Evolutionary conservation across 2,113 vertebrate genomes (phyloP).

Genomic region (Hemichromis elongatus): DNA sequence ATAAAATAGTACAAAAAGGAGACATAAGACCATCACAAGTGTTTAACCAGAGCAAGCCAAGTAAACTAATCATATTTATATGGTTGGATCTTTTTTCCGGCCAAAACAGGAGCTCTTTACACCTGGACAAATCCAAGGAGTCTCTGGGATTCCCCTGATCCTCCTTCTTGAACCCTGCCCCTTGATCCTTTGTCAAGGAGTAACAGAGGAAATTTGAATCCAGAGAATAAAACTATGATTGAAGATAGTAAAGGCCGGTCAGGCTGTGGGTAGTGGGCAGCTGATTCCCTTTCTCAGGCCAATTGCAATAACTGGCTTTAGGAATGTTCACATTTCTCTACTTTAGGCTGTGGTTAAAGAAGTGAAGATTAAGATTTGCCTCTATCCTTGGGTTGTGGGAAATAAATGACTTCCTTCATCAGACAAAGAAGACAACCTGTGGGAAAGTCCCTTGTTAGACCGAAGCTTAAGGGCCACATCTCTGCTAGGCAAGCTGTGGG

Average conservation of each 20-base stretch:
- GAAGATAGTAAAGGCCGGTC: conserved; percentile 32
- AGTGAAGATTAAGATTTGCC: conserved; percentile 33
- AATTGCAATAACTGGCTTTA: conserved; percentile 53
- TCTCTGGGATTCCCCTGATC: conserved; percentile 25
- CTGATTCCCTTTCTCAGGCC: conserved; percentile 61
- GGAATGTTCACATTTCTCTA: conserved; percentile 52
- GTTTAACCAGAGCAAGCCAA: neutral
- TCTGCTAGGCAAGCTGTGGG: conserved; percentile 15
- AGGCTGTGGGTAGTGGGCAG: conserved; percentile 48
- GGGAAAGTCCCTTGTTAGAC: conserved; percentile 59
- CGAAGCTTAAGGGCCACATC: conserved; percentile 20
- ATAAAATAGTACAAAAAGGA: neutral
- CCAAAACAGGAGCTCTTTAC: conserved; percentile 28
- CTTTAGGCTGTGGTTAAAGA: conserved; percentile 32
- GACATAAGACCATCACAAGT: neutral
- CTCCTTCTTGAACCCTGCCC: conserved; percentile 24
- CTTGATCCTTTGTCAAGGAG: conserved; percentile 66
- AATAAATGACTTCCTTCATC: conserved; percentile 55
- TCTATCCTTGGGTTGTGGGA: conserved; percentile 30
- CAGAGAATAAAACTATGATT: conserved; percentile 46
- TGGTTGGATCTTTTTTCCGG: neutral
- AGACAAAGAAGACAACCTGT: conserved; percentile 38
- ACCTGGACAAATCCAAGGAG: conserved; percentile 30
- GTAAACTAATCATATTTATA: neutral
- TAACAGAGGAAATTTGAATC: conserved; percentile 51